phyloP scores from a whole-genome alignment of 2,797 vertebrate species.

The Adelosebastes latens region DNA sequence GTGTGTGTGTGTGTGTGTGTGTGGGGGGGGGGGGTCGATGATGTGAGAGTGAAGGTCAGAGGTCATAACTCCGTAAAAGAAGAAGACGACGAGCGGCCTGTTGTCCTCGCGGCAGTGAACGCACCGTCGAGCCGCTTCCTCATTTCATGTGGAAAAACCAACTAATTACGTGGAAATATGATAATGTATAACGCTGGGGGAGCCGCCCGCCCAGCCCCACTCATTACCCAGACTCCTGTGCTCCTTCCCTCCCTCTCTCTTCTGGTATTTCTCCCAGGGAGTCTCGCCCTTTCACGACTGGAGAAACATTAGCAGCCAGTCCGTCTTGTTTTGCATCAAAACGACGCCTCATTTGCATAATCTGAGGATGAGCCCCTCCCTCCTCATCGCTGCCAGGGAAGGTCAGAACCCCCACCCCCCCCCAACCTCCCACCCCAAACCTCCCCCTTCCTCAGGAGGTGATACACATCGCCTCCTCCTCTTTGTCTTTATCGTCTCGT shows the following conservation, averaged over 20 bases:
- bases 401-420: conserved; percentile 46
- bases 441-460: conserved; percentile 14
- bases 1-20: not conserved
- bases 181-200: conserved; percentile 94
- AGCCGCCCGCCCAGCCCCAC: conserved; percentile 38
- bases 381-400: conserved; percentile 53
- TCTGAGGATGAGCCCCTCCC: conserved; percentile 87
- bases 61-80: conserved; percentile 21
- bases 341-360: conserved; percentile 92
- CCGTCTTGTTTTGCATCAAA: conserved; percentile 90
- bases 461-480: not conserved
- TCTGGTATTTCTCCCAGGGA: conserved; percentile 96
- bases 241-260: conserved; percentile 29
- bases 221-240: conserved; percentile 55
- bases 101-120: conserved; percentile 83
- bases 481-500: conserved; percentile 5
- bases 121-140: conserved; percentile 93
- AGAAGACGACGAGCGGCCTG: not conserved
- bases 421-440: too few species aligned
- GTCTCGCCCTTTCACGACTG: conserved; percentile 95
- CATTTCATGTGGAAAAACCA: conserved; percentile 99
- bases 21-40: not conserved
- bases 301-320: conserved; percentile 92
- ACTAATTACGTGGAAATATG: conserved; percentile 99
- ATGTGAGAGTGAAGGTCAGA: conserved; percentile 44